Conservation (phyloP, 2,797 vertebrate species). For the Phyllotis vaccarum region DNA sequence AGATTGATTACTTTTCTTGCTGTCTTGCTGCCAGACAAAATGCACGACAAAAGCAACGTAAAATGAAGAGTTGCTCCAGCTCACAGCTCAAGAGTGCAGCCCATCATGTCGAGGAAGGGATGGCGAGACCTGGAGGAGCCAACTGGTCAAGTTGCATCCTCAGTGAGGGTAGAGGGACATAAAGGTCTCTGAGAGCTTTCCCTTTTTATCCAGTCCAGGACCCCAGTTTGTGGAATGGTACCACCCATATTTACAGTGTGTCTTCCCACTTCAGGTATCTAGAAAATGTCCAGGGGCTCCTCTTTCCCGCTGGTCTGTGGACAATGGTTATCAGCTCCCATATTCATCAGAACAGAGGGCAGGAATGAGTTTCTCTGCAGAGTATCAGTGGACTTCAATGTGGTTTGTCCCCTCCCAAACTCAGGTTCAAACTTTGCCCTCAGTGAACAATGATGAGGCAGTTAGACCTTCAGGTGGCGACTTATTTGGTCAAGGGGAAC, state of each 20-base stretch:
- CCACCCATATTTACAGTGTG: too few species aligned
- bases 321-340: not conserved
- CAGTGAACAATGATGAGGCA: not conserved
- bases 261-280: not conserved
- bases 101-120: not conserved
- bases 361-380: not conserved
- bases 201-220: not conserved
- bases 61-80: not conserved
- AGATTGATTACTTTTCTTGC: not conserved
- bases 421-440: not conserved
- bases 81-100: not conserved
- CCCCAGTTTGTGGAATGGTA: not conserved
- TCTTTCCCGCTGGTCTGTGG: not conserved
- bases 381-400: not conserved
- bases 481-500: not conserved
- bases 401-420: not conserved
- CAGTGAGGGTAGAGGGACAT: not conserved
- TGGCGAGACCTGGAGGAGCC: not conserved
- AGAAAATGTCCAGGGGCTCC: too few species aligned
- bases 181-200: not conserved
- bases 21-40: not conserved
- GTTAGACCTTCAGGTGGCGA: not conserved
- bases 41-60: not conserved
- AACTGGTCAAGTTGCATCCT: not conserved
- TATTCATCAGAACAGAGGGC: not conserved